Base-by-base conservation (phyloP, 2,888 invertebrate genomes). In the Phytoseiulus persimilis region DNA sequence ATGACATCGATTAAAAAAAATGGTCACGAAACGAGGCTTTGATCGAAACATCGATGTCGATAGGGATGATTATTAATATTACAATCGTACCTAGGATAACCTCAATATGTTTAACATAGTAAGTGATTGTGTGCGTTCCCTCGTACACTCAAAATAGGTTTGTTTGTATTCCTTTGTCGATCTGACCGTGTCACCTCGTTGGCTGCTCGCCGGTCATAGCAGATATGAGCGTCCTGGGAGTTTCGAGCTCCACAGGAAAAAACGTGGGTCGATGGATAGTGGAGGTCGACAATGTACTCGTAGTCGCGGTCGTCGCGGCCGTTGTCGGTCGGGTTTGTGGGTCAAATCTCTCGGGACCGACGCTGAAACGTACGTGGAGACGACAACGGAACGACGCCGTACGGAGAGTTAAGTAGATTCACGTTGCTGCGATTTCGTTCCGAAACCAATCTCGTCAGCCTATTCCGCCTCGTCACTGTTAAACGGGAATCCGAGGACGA, bases 51-150 rank as follows among this genome's bases (percentile, higher is more conserved):
- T 65, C 65, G 65, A 65, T 23, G 5, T 65, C 65, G 18, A 65
- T 65, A 65, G 18, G 65, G 65, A 65, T 65, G 28, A 65, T 65
- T 65, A 65, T 11, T 65, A 65, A 65, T 65, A 23, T 65, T 65
- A 18, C 65, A 65, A 11, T 18, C 65, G 18, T 65, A 65, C 65
- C 65, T 65, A 65, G 2, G 18, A 65, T 65, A 65, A 65, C 65
- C 65, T 65, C 18, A 65, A 11, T 65, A 65, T 65, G 65, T 65
- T 65, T 28, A 65, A 65, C 65, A 65, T 65, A 65, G 65, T 65
- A 65, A 65, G 65, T 65, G 65, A 65, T 65, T 65, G 65, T 65
- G 65, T 65, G 65, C 65, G 65, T 65, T 65, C 65, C 65, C 65
- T 65, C 65, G 65, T 65, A 65, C 65, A 65, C 65, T 65, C 65